Evolutionary conservation across 2,888 invertebrate species (phyloP), one percentile per base, ranked within the genome.

Genomic region (Hyposoter dolosus): DNA sequence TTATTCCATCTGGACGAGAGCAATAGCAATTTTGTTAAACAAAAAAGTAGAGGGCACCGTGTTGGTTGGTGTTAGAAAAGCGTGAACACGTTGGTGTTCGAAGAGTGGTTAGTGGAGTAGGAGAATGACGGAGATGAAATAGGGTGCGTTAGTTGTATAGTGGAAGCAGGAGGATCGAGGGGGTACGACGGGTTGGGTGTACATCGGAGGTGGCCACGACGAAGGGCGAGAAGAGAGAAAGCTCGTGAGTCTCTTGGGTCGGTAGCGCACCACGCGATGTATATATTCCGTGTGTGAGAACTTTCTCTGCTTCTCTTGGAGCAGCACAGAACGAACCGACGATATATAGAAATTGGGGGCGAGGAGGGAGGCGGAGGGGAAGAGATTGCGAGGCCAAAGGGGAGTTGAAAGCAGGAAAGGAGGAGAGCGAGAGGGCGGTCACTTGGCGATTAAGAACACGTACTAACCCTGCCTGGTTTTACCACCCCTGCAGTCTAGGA

Each of bases 391-490:
- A 72, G 83, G 87, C 86, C 86, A 81, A 87, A 6, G 88, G 84
- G 87, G 80, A 87, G 88, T 66, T 45, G 89, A 90, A 91, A 90
- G 89, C 85, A 89, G 88, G 89, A 89, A 91, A 90, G 90, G 89
- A 90, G 91, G 93, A 93, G 93, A 91, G 93, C 80, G 90, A 89
- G 90, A 92, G 93, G 93, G 93, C 92, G 93, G 93, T 93, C 94
- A 94, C 94, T 94, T 94, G 94, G 93, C 93, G 94, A 94, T 94
- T 94, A 94, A 94, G 94, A 94, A 94, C 94, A 94, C 94, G 94
- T 94, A 94, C 93, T 93, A 93, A 92, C 93, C 93, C 93, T 93
- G 93, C 92, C 93, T 92, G 93, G 92, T 93, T 93, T 93, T 93
- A 83, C 93, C 92, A 92, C 93, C 92, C 91, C 92, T 92, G 91